Percentiles rank a stretch among this genome's conserved stretches.
Evolutionary conservation across 2,888 invertebrate genomes (phyloP).

Genomic region (Tineola bisselliella): DNA sequence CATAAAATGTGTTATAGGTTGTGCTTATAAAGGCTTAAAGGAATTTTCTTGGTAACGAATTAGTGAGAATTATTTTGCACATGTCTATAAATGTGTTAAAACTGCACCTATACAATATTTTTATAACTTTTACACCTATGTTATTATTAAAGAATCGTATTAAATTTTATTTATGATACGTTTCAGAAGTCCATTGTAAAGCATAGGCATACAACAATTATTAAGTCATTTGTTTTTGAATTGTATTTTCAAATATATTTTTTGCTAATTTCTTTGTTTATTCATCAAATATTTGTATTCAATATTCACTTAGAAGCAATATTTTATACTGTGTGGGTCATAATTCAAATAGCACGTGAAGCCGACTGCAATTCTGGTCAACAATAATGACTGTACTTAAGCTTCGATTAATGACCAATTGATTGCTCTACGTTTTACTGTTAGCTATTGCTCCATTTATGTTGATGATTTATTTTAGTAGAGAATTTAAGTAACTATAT

Average conservation of each 20-base stretch:
- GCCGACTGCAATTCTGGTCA: background rate
- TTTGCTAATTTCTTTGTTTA: no score
- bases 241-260: no score
- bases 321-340: background rate
- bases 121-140: no score
- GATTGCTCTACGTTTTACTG: background rate
- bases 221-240: no score
- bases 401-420: constrained; percentile 4
- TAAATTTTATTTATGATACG: no score
- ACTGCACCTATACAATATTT: no score
- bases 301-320: background rate
- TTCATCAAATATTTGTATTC: no score
- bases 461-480: background rate
- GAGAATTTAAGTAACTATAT: background rate
- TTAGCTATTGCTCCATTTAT: background rate
- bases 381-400: constrained; percentile 7
- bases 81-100: no score
- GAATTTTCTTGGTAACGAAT: background rate
- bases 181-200: no score
- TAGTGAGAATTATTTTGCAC: background rate
- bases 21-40: background rate
- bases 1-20: background rate
- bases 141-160: no score
- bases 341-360: background rate
- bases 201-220: no score